Base-by-base conservation (phyloP, 1,140 invertebrate species). In the Berghia stephanieae region DNA sequence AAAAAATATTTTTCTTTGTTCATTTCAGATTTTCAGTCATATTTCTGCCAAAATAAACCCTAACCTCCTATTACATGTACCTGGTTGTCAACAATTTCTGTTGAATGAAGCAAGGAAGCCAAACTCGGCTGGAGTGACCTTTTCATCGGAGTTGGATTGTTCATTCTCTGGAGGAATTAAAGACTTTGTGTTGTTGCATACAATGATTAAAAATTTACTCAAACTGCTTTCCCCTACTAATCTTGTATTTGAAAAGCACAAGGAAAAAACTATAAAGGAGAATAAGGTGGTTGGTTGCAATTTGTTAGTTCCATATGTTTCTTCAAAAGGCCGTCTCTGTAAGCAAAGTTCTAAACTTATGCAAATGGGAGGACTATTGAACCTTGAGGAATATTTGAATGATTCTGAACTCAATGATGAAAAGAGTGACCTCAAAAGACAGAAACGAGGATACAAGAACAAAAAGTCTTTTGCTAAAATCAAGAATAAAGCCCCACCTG, bases 61-160 rank as follows among this genome's bases (percentile, higher is more conserved):
- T 27, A 43, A 34, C 5, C 24, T 75, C 27, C 24, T 75, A 38
- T 38, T 31, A 3, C 21, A 42, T 40, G 42, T 75, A 43, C 55
- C 72, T 24, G 72, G 72, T 0, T 75, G 72, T 63, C 72, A 75
- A 42, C 52, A 63, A 27, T 75, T 75, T 31, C 38, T 75, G 8
- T 44, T 75, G 27, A 24, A 73, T 16, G 5, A 55, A 24, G 70
- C 70, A 75, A 27, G 66, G 13, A 40, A 75, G 3, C 1, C 27
- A 8, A 8, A 2, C 31, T 49, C 34, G 27, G 42, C 34, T 63
- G 13, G 21, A 21, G 66, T 43, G 27, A 42, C 40, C 2, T 73
- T 73, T 57, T 40, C 13, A 24, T 57, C 70, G 57, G 40, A 73
- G 21, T 27, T 8, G 1, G 57, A 42, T 38, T 75, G 72, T 16